These are phyloP conservation scores for Pteromalus puparum DNA, from an alignment of 1,140 invertebrate species.

Conservation along the genomic window DNA sequence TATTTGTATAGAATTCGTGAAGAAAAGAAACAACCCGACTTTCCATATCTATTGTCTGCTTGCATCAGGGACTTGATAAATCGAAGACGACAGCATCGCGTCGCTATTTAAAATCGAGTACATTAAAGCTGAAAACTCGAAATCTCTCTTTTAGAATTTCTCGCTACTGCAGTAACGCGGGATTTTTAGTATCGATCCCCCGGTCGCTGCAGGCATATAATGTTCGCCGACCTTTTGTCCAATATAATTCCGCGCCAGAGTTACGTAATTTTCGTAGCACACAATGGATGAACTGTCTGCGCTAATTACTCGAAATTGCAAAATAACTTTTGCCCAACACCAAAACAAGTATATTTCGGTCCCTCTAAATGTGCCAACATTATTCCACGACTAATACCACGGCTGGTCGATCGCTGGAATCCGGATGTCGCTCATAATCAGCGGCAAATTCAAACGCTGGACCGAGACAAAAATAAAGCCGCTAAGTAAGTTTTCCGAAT, in stretches of 20 bases:
- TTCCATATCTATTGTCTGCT: no score
- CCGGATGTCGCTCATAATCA: constrained; percentile 35
- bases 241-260: not conserved
- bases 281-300: not conserved
- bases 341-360: not conserved
- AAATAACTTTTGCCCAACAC: constrained; percentile 11
- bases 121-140: no score
- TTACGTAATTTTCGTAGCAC: constrained; percentile 10
- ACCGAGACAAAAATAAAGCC: not conserved
- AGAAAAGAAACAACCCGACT: no score
- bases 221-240: not conserved
- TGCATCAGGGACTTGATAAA: no score
- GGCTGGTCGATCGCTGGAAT: constrained; percentile 18
- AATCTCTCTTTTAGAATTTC: no score
- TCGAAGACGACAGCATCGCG: no score
- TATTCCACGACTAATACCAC: not conserved
- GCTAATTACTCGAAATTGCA: constrained; percentile 15
- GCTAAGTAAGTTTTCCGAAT: no score
- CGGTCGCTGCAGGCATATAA: not conserved
- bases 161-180: not conserved
- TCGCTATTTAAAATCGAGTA: no score
- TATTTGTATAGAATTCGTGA: not conserved
- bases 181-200: constrained; percentile 15
- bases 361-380: not conserved
- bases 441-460: constrained; percentile 43